Evolutionary conservation across 2,797 vertebrate species (phyloP).

Genomic region (Melanotaenia pygmaea): DNA sequence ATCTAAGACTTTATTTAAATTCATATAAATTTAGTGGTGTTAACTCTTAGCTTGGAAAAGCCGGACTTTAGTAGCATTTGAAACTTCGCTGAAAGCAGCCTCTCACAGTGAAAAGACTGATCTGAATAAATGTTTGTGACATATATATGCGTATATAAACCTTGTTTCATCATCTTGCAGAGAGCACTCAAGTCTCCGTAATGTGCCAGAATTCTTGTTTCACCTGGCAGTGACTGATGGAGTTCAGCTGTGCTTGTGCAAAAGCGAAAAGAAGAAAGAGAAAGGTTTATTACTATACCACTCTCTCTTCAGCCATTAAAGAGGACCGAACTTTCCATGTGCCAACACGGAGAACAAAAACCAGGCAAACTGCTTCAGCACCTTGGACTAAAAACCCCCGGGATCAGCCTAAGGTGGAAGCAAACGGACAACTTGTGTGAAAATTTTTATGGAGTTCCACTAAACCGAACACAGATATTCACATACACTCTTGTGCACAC

Average conservation of each 20-base stretch:
- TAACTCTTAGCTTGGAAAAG: background rate
- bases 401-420: constrained; percentile 1
- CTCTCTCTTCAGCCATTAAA: constrained; percentile 39
- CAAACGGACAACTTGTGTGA: constrained; percentile 16
- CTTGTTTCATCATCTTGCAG: constrained; percentile 49
- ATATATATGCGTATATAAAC: background rate
- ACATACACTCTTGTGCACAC: background rate
- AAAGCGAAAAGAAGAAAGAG: background rate
- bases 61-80: constrained; percentile 9
- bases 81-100: constrained; percentile 23
- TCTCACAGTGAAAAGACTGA: constrained; percentile 36
- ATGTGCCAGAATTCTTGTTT: constrained; percentile 29
- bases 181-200: constrained; percentile 23
- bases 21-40: constrained; percentile 17
- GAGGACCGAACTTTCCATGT: constrained; percentile 51
- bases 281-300: constrained; percentile 34
- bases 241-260: constrained; percentile 47
- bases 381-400: constrained; percentile 39
- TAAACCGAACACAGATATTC: constrained; percentile 17
- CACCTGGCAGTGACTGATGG: constrained; percentile 64
- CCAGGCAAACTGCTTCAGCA: constrained; percentile 53
- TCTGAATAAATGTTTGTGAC: constrained; percentile 41
- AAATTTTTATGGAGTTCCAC: constrained; percentile 34
- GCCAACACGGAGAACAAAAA: constrained; percentile 45
- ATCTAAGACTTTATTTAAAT: constrained; percentile 52